Evolutionary conservation across 2,113 vertebrate species (phyloP).

Genomic region (Channa argus): DNA sequence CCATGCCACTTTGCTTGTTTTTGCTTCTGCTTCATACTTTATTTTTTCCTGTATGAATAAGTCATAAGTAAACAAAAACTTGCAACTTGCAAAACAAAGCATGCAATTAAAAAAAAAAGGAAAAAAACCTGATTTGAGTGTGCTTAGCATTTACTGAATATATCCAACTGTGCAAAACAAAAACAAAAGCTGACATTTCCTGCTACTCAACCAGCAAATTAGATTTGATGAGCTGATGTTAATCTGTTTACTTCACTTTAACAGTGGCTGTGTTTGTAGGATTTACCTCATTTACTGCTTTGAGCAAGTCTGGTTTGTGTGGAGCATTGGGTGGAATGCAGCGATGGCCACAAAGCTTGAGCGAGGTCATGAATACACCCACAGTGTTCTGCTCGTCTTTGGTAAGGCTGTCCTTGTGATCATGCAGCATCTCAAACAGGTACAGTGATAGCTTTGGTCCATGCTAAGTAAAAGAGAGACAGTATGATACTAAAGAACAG

Average conservation of each 20-base stretch:
- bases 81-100: too few relatives aligned
- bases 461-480: slow-evolving; percentile 81
- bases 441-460: slow-evolving; percentile 94
- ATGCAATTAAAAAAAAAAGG: not conserved
- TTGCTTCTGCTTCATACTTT: slow-evolving; percentile 92
- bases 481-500: not conserved
- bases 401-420: slow-evolving; percentile 87
- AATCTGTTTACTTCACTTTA: slow-evolving; percentile 7
- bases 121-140: not conserved
- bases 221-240: not conserved
- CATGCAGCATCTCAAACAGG: slow-evolving; percentile 92
- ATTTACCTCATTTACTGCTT: slow-evolving; percentile 90
- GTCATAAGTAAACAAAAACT: not conserved
- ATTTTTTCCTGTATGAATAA: slow-evolving; percentile 87
- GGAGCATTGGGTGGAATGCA: slow-evolving; percentile 86
- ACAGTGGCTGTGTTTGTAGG: not conserved
- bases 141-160: not conserved
- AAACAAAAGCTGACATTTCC: not conserved
- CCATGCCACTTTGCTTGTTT: slow-evolving; percentile 90
- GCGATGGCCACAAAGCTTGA: slow-evolving; percentile 92
- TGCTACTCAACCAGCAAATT: not conserved
- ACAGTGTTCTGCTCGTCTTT: slow-evolving; percentile 87
- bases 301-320: slow-evolving; percentile 90
- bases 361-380: slow-evolving; percentile 87
- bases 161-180: not conserved